Evolutionary conservation across 1,140 invertebrate species (phyloP), one percentile per base, ranked within the genome.

Genomic region (Coptotermes formosanus): DNA sequence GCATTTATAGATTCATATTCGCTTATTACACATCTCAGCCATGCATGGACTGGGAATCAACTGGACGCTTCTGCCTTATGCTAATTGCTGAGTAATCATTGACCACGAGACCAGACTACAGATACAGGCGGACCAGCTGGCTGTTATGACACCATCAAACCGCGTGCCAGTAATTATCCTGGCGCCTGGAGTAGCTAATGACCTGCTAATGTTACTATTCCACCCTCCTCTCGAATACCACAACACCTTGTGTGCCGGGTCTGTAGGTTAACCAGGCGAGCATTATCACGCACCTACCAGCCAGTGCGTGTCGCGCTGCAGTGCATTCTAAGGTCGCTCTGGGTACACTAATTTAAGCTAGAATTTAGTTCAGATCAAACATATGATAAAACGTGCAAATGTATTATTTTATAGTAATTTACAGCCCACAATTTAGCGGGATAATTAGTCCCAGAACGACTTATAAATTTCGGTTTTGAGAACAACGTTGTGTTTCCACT

Each of bases 141-240:
- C 4, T 75, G 64, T 75, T 75, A 75, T 75, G 64, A 75, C 64
- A 75, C 64, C 64, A 75, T 75, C 64, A 30, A 75, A 75, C 64
- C 64, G 64, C 64, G 30, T 75, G n/a, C n/a, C n/a, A 14, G 64
- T 75, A 75, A 75, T 75, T 75, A 75, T 75, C 64, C 9, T 75
- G n/a, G 64, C n/a, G 64, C 64, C 25, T 30, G 64, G 64, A 75
- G 64, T n/a, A 25, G 64, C 64, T 75, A 75, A 75, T 75, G 64
- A 30, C 25, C 9, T 30, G 64, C 64, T 75, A 75, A 75, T 75
- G 64, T 75, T 75, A 75, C 64, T 2, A 75, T 75, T 6, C 64
- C 64, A 8, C 11, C n/a, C 64, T 75, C 64, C n/a, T 75, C n/a
- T 75, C 64, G 25, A 9, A 30, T 75, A 75, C 64, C 64, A 25